Percentiles rank a stretch among this genome's conserved stretches.
Evolutionary conservation across 2,888 invertebrate genomes (phyloP).

Genomic region (Ormyrus labotus): DNA sequence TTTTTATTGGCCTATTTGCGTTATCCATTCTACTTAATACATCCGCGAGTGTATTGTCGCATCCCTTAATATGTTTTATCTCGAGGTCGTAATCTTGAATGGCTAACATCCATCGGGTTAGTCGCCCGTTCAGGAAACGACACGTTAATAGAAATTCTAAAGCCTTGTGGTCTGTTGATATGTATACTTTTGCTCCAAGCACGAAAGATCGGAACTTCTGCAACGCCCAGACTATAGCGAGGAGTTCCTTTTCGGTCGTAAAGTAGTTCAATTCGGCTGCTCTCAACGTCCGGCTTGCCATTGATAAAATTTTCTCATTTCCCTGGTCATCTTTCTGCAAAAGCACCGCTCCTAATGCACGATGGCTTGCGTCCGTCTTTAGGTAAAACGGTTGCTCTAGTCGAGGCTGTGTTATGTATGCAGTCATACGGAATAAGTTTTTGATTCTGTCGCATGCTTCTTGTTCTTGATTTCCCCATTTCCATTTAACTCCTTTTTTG

Average conservation of each 20-base stretch:
- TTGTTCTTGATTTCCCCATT: too few relatives aligned
- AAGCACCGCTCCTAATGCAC: neutral
- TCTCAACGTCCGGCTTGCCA: slow-evolving; percentile 59
- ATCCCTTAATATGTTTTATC: neutral
- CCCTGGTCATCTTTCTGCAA: slow-evolving; percentile 25
- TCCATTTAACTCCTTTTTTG: neutral
- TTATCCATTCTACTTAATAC: neutral
- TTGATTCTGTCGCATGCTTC: too few relatives aligned
- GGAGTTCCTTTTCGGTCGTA: slow-evolving; percentile 62
- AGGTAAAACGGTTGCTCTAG: too few relatives aligned
- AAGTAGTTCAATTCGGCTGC: slow-evolving; percentile 59
- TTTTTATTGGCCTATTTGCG: neutral
- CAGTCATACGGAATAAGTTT: too few relatives aligned
- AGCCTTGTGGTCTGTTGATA: slow-evolving; percentile 63
- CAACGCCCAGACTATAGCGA: slow-evolving; percentile 60
- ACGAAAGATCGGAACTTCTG: slow-evolving; percentile 62
- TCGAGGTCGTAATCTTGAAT: neutral
- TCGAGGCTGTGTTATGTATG: too few relatives aligned
- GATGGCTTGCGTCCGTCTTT: too few relatives aligned
- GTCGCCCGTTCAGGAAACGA: slow-evolving; percentile 54
- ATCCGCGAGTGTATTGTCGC: neutral
- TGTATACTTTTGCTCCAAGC: slow-evolving; percentile 55
- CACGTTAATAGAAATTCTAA: slow-evolving; percentile 62
- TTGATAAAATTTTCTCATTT: slow-evolving; percentile 53
- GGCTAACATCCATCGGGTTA: neutral